Evolutionary conservation across 2,888 invertebrate species (phyloP).

Genomic region (Lochmaea crataegi): DNA sequence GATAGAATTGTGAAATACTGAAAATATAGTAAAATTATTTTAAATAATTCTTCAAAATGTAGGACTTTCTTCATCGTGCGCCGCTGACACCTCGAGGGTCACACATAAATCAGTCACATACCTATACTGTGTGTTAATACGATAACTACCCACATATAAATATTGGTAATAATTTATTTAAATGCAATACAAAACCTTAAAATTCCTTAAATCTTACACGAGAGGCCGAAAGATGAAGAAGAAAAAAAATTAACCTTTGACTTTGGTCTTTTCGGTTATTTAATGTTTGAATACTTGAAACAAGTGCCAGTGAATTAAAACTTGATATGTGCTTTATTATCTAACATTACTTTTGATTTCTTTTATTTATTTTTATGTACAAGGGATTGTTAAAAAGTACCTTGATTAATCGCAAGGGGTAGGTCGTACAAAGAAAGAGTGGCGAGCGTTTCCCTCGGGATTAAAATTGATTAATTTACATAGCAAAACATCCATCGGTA

Average conservation of each 20-base stretch:
- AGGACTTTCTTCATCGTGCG: background rate
- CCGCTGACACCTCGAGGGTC: background rate
- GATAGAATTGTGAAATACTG: no score
- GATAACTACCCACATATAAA: background rate
- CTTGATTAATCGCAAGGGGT: background rate
- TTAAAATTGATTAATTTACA: no score
- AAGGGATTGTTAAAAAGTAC: background rate
- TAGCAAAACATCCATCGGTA: no score
- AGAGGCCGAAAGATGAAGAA: background rate
- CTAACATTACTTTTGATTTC: background rate
- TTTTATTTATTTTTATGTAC: background rate
- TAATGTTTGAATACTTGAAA: background rate
- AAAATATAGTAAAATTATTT: no score
- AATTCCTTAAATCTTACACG: background rate
- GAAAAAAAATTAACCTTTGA: background rate
- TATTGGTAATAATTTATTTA: background rate
- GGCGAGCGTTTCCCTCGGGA: no score
- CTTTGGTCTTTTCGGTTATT: background rate
- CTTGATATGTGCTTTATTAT: background rate
- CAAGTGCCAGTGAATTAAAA: background rate
- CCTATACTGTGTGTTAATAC: background rate
- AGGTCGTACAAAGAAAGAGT: no score
- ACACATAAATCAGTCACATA: background rate
- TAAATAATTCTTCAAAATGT: no score
- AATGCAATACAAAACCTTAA: background rate